A percentile compares a stretch with the other conserved stretches of the same genome.
Evolutionary conservation across 2,113 vertebrate genomes (phyloP).

Genomic region (Ardeotis arabs): DNA sequence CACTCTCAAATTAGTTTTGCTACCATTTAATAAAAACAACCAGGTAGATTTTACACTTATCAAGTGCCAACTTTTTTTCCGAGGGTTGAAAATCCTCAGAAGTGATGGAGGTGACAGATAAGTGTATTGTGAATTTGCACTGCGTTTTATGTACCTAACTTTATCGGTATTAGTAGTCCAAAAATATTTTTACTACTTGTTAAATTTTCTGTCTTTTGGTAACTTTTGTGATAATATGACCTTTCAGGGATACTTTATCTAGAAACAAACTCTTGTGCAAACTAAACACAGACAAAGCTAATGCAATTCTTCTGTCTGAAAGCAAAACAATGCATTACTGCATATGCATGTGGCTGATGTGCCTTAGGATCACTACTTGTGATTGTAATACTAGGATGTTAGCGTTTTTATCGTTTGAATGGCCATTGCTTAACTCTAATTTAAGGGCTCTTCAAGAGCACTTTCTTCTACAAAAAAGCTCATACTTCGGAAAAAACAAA

Average conservation of each 20-base stretch:
- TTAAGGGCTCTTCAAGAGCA: constrained; percentile 48
- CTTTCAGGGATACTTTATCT: constrained; percentile 79
- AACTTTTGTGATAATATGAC: constrained; percentile 68
- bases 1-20: constrained; percentile 22
- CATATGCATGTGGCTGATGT: constrained; percentile 67
- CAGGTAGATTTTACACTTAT: constrained; percentile 62
- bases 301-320: constrained; percentile 43
- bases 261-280: constrained; percentile 61
- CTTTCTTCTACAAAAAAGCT: neutral
- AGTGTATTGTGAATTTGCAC: constrained; percentile 66
- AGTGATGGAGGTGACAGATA: constrained; percentile 18
- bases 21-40: neutral
- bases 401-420: constrained; percentile 17
- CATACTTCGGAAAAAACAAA: neutral
- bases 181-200: constrained; percentile 64
- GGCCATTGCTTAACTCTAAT: constrained; percentile 44
- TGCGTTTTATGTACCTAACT: constrained; percentile 57
- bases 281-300: constrained; percentile 32
- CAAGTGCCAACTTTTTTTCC: constrained; percentile 52
- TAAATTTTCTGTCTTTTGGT: constrained; percentile 72
- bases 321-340: constrained; percentile 45
- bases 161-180: constrained; percentile 19
- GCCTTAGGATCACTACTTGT: constrained; percentile 78
- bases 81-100: constrained; percentile 2
- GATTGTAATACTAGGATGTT: constrained; percentile 52